Evolutionary conservation across 2,888 invertebrate species (phyloP).

Genomic region (Temnothorax ravouxi): DNA sequence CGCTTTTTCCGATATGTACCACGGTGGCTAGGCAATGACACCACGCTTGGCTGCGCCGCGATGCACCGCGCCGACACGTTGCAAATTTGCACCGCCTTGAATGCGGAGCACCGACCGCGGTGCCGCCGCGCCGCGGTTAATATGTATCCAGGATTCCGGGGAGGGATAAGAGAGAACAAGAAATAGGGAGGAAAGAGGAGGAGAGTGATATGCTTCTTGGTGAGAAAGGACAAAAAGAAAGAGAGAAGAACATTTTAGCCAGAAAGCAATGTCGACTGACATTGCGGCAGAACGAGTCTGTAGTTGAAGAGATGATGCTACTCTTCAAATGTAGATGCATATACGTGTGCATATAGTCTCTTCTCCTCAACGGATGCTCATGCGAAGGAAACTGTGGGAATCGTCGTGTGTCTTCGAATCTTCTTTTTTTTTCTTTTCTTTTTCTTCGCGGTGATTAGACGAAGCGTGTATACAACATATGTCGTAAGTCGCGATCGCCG

Average conservation of each 20-base stretch:
- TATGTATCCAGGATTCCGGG: conserved; percentile 24
- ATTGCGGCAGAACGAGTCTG: neutral
- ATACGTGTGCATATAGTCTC: neutral
- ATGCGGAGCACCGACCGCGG: conserved; percentile 42
- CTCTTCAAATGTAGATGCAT: neutral
- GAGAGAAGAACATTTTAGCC: conserved; percentile 32
- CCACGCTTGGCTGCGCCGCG: conserved; percentile 45
- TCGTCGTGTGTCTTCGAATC: conserved; percentile 33
- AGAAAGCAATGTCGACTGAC: conserved; percentile 41
- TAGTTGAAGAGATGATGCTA: neutral
- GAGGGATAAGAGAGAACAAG: conserved; percentile 26
- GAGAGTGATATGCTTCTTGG: conserved; percentile 41
- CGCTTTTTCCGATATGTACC: conserved; percentile 25
- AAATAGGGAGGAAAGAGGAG: neutral
- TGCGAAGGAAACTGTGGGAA: conserved; percentile 52
- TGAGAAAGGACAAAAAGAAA: conserved; percentile 6
- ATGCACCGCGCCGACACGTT: conserved; percentile 67
- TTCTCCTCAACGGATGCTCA: neutral
- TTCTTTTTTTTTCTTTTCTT: conserved; percentile 29
- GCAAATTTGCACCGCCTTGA: conserved; percentile 66
- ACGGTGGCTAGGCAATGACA: conserved; percentile 63
- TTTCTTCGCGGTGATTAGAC: conserved; percentile 51
- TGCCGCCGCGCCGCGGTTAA: conserved; percentile 33
- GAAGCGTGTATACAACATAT: conserved; percentile 41
- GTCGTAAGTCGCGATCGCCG: conserved; percentile 48